Base-by-base conservation (phyloP, 1,140 invertebrate species). In the Phocides pigmalion region DNA sequence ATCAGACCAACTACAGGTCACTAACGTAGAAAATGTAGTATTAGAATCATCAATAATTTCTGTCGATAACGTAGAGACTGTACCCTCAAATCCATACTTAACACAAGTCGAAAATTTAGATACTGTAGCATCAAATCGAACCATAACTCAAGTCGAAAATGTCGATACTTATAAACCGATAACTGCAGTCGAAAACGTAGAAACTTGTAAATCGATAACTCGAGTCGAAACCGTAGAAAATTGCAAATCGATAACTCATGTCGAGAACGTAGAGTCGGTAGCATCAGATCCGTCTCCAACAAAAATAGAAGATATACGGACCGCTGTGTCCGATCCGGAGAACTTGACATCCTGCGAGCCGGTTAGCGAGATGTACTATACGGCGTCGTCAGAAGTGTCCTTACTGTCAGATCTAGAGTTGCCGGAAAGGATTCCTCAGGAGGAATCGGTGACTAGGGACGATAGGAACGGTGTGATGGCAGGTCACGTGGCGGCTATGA, bases 401-500 rank as follows among this genome's bases (percentile, higher is more conserved):
- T 61, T 84, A 17, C 37, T 86, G 4, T 89, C 86, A 0, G 84
- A 84, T n/a, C 32, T 62, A 5, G 86, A 87, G 8, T 8, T 69
- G 0, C 73, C 73, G 1, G 82, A 86, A 2, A 71, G 65, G 28
- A 44, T 20, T 12, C 14, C 22, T 17, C 63, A 68, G 4, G 82
- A 79, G 1, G 76, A 76, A 4, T 64, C 62, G 44, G 41, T 42
- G 2, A 22, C 37, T 6, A 65, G 64, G 19, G 80, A 76, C 19
- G 76, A 79, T 19, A 75, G 81, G 47, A 70, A 81, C 22, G 74
- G 77, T 25, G 84, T 86, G 39, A 80, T 86, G 61, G 86, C 91
- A 0, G 91, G 91, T 5, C 91, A 92, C 72, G 91, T 92, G 64
- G 91, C 91, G 0, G 91, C 91, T 8, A 92, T 92, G 91, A 64